Evolutionary conservation across 2,888 invertebrate species (phyloP).

Genomic region (Lycocerus yunnanus): DNA sequence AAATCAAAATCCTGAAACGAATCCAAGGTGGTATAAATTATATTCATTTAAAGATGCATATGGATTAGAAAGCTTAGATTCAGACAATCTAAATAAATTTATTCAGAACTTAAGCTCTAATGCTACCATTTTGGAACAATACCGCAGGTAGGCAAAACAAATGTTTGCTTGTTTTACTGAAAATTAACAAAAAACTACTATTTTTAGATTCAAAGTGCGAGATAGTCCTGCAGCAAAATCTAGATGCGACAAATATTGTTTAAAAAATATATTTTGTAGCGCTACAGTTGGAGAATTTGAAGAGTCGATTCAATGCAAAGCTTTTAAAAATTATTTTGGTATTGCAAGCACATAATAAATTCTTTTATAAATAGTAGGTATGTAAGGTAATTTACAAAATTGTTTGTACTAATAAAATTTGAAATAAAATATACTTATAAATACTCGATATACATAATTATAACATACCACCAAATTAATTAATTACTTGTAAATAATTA

Average conservation of each 20-base stretch:
- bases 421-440: too few species aligned
- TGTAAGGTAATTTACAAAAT: background rate
- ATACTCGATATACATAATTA: too few species aligned
- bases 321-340: background rate
- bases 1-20: conserved; percentile 60
- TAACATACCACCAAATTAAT: too few species aligned
- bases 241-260: conserved; percentile 20
- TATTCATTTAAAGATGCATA: conserved; percentile 73
- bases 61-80: conserved; percentile 50
- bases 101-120: conserved; percentile 51
- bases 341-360: background rate
- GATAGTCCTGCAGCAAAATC: background rate
- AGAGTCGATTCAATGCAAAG: background rate
- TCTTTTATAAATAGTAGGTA: background rate
- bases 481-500: too few species aligned
- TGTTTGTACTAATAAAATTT: background rate
- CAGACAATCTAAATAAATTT: conserved; percentile 52
- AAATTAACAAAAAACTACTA: background rate
- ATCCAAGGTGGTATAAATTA: conserved; percentile 75
- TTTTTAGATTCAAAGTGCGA: conserved; percentile 9
- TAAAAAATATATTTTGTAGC: conserved; percentile 52
- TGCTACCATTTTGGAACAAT: conserved; percentile 53
- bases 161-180: background rate
- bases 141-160: conserved; percentile 48
- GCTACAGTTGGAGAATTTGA: background rate